Percentiles rank a stretch among this genome's conserved stretches.
Conservation (phyloP, 2,113 vertebrate genomes). For the Heloderma charlesbogerti region DNA sequence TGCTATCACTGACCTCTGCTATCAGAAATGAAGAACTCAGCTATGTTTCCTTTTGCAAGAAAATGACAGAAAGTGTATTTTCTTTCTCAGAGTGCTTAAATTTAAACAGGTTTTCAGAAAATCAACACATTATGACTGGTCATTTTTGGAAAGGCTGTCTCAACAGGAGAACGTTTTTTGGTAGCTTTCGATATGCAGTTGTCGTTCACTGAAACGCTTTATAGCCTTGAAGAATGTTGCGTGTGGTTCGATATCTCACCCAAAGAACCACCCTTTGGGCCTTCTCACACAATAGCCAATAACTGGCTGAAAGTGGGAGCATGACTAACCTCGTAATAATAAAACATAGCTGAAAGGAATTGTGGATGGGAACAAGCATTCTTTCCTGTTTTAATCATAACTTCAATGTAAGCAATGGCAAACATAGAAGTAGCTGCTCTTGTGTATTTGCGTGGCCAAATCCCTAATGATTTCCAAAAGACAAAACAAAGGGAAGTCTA, state of each 20-base stretch:
- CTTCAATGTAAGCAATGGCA: constrained; percentile 3
- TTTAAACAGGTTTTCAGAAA: fast-evolving
- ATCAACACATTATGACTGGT: fast-evolving
- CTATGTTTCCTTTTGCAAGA: not conserved
- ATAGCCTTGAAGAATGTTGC: fast-evolving
- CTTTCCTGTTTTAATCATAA: constrained; percentile 32
- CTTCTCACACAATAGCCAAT: constrained; percentile 27
- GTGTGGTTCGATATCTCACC: not conserved
- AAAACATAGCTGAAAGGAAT: constrained; percentile 45
- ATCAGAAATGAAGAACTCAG: not conserved
- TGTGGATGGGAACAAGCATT: constrained; percentile 32
- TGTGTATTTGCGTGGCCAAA: not conserved
- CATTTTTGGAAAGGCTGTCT: not conserved
- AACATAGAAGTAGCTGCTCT: constrained; percentile 7
- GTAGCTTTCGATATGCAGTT: fast-evolving
- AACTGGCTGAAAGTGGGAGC: constrained; percentile 22
- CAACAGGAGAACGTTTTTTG: not conserved
- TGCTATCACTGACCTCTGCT: not conserved
- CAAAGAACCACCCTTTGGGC: not conserved
- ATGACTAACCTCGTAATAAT: not conserved
- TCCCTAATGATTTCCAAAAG: constrained; percentile 9
- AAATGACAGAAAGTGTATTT: fast-evolving
- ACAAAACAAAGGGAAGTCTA: not conserved
- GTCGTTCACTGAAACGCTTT: not conserved
- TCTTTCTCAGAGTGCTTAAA: fast-evolving